Evolutionary conservation across 1,140 invertebrate species (phyloP).

Genomic region (Formica exsecta): DNA sequence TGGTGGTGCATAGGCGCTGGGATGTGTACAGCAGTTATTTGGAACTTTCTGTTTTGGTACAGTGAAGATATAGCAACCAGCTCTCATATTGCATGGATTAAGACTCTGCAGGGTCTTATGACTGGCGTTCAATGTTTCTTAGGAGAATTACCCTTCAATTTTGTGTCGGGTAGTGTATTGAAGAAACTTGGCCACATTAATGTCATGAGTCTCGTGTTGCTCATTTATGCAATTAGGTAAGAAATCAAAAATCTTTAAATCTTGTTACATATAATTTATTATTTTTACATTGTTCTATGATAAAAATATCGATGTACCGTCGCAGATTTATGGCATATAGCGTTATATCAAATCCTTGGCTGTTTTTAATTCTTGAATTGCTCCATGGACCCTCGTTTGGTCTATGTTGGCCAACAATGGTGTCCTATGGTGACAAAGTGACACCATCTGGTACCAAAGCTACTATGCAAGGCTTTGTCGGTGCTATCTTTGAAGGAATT

Average conservation of each 20-base stretch:
- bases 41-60: slow-evolving; percentile 95
- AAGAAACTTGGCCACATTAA: slow-evolving; percentile 94
- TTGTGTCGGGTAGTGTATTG: slow-evolving; percentile 93
- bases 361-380: slow-evolving; percentile 93
- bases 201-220: slow-evolving; percentile 93
- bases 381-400: slow-evolving; percentile 96
- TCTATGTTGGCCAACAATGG: slow-evolving; percentile 95
- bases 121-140: slow-evolving; percentile 93
- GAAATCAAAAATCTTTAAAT: slow-evolving; percentile 33
- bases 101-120: slow-evolving; percentile 92
- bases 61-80: slow-evolving; percentile 90
- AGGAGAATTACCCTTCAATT: slow-evolving; percentile 96
- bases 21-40: slow-evolving; percentile 94
- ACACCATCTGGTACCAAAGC: slow-evolving; percentile 95
- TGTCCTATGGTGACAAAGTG: slow-evolving; percentile 94
- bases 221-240: slow-evolving; percentile 86
- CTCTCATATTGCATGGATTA: slow-evolving; percentile 87
- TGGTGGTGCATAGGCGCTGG: slow-evolving; percentile 93
- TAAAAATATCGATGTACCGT: slow-evolving; percentile 84
- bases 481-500: slow-evolving; percentile 94
- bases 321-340: slow-evolving; percentile 94
- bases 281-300: background rate
- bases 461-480: slow-evolving; percentile 94
- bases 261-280: slow-evolving; percentile 30
- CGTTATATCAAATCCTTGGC: slow-evolving; percentile 92